A percentile compares a stretch with the other conserved stretches of the same genome.
phyloP scores from a whole-genome alignment of 2,797 vertebrate genomes.

The Sternarchorhynchus goeldii region DNA sequence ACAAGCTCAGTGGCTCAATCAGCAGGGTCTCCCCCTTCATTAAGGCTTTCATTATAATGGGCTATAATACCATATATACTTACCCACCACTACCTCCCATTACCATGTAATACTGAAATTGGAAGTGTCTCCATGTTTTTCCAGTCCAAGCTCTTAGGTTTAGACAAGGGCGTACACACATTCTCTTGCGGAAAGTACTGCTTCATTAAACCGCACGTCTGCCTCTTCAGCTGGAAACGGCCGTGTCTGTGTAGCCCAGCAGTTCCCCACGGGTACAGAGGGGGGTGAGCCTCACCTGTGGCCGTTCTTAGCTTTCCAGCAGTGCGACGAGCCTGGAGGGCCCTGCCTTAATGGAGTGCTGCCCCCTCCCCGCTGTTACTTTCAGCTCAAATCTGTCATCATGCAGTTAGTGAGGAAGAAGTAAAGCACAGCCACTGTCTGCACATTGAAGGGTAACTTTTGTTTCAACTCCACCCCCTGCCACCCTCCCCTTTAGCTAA shows the following conservation, averaged over 20 bases:
- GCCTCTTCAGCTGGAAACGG: conserved; percentile 34
- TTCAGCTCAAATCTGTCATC: conserved; percentile 68
- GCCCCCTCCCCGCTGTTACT: conserved; percentile 67
- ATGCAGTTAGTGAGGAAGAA: conserved; percentile 52
- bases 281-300: conserved; percentile 56
- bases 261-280: conserved; percentile 46
- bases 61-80: conserved; percentile 25
- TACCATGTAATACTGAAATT: not conserved
- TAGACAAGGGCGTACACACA: not conserved
- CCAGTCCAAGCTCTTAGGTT: not conserved
- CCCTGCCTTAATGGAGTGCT: conserved; percentile 65
- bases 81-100: not conserved
- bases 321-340: conserved; percentile 55
- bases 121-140: not conserved
- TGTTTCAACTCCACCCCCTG: conserved; percentile 4
- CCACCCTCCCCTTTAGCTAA: not conserved
- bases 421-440: conserved; percentile 48
- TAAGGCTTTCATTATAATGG: conserved; percentile 52
- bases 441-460: conserved; percentile 49
- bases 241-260: conserved; percentile 40
- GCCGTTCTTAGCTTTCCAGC: conserved; percentile 61
- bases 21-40: conserved; percentile 67
- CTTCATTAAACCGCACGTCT: conserved; percentile 2
- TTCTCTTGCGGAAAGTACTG: not conserved
- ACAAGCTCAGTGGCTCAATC: conserved; percentile 73